Evolutionary conservation across 2,888 invertebrate species (phyloP).

Genomic region (Uropetala carovei): DNA sequence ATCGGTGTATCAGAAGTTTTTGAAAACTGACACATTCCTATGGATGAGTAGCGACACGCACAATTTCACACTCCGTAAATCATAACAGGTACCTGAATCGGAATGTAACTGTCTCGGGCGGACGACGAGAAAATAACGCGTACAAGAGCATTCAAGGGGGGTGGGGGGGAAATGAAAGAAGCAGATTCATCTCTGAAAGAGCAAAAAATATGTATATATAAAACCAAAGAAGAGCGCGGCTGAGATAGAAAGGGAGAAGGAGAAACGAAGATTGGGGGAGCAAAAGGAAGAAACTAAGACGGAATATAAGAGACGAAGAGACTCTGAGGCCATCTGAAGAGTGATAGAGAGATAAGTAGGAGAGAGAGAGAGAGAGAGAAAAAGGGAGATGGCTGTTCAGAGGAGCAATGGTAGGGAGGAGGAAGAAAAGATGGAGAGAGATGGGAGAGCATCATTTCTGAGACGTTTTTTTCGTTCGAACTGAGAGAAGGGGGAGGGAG

Average conservation of each 20-base stretch:
- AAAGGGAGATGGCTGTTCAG: neutral
- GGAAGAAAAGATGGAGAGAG: constrained; percentile 1
- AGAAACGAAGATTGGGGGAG: neutral
- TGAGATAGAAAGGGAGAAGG: no score
- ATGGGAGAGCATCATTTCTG: constrained; percentile 56
- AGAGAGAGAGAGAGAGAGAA: neutral
- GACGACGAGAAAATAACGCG: neutral
- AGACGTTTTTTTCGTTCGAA: constrained; percentile 31
- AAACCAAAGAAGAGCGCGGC: neutral
- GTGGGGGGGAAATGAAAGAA: neutral
- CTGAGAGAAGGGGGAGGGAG: constrained; percentile 5
- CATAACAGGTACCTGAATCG: no score
- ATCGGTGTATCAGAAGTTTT: no score
- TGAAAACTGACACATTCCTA: no score
- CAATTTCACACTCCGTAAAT: no score
- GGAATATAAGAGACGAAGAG: neutral
- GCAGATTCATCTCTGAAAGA: neutral
- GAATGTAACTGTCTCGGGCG: no score
- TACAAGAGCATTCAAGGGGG: neutral
- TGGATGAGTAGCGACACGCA: no score
- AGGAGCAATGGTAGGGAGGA: neutral
- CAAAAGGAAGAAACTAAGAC: neutral
- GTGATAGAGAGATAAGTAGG: constrained; percentile 42
- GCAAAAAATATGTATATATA: neutral
- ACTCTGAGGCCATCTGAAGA: neutral